Evolutionary conservation across 2,888 invertebrate genomes (phyloP).

Genomic region (Acanthosepion pharaonis): DNA sequence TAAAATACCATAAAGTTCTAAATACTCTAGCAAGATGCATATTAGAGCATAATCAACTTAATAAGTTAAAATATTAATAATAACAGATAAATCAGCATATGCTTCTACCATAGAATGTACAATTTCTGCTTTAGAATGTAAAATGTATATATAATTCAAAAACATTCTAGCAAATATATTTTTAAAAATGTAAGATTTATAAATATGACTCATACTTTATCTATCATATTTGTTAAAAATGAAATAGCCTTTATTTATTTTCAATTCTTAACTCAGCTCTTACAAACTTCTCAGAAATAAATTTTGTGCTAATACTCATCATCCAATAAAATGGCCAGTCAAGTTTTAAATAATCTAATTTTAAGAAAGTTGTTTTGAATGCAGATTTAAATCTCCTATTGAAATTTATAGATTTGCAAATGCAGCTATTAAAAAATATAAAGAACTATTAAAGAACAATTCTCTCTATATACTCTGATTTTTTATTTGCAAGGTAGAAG

Average conservation of each 20-base stretch:
- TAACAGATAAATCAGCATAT: too few relatives aligned
- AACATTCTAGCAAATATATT: not conserved
- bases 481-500: not conserved
- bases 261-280: constrained; percentile 11
- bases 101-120: not conserved
- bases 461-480: not conserved
- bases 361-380: not conserved
- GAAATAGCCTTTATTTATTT: not conserved
- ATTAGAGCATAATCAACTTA: too few relatives aligned
- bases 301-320: not conserved
- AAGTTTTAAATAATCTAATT: constrained; percentile 4
- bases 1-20: too few relatives aligned
- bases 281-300: constrained; percentile 15
- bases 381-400: not conserved
- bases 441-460: not conserved
- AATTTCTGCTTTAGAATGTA: not conserved
- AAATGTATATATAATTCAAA: not conserved
- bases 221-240: too few relatives aligned
- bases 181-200: not conserved
- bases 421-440: not conserved
- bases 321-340: not conserved
- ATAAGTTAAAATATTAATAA: too few relatives aligned
- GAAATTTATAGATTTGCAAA: constrained; percentile 4
- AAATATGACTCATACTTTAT: not conserved
- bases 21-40: too few relatives aligned